Base-by-base conservation (phyloP, 2,888 invertebrate genomes). In the Seira ritae region DNA sequence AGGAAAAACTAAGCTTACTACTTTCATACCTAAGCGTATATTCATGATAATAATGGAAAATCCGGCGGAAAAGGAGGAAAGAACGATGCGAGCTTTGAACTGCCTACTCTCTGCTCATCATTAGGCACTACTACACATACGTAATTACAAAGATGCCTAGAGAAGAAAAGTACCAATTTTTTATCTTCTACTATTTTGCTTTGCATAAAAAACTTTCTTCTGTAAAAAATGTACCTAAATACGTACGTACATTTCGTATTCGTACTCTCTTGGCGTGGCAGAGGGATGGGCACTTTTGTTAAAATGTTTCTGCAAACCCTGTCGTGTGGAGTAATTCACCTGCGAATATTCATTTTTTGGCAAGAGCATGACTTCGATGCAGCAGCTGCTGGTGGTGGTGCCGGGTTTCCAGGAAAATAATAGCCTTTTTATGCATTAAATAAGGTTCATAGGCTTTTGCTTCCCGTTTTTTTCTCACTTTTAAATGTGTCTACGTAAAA, bases 321-420 rank as follows among this genome's bases (percentile, higher is more conserved):
- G 1, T 1, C 19, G 71, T 62, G 50, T 62, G 12, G 17, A 50
- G 71, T 79, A 67, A 79, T 79, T 79, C 60, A 72, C 72, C 72
- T 79, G 79, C 67, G 79, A 79, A 79, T 79, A 79, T 79, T 79
- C 79, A 79, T 79, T 62, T 65, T 73, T 42, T 42, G 42, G 73
- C 72, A 31, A 17, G 37, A 42, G 22, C 42, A 42, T 42, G 42
- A 42, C 42, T 42, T 42, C 12, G 12, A 42, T 12, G 42, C 12
- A 42, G 42, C 42, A 42, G 42, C 42, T 42, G 42, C 6, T 42
- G 12, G 6, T 42, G 42, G 6, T 42, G 42, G 6, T 42, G 42
- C 42, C 42, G 6, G 12, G 6, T 42, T 42, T n/a, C 12, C 42
- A 42, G 42, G 12, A 42, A 42, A 42, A 42, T 42, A 42, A 42